Conservation (phyloP, 2,797 vertebrate genomes). For the Tapera naevia region DNA sequence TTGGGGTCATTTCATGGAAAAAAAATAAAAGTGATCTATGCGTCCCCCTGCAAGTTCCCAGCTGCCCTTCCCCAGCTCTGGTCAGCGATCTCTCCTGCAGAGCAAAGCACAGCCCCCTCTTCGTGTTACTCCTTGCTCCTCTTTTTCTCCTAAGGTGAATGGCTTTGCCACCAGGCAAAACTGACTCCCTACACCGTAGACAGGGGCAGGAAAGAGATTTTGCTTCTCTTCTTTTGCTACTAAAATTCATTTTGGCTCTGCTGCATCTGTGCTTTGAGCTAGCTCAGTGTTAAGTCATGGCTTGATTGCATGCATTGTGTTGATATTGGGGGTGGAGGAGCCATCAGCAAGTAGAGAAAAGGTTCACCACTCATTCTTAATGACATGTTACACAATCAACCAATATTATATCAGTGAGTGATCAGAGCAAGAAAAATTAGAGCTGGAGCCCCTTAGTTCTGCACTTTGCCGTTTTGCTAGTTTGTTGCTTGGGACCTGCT, state of each 20-base stretch:
- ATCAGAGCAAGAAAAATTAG: background rate
- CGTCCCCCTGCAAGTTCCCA: background rate
- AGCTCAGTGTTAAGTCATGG: background rate
- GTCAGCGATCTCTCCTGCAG: background rate
- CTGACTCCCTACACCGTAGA: background rate
- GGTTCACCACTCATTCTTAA: background rate
- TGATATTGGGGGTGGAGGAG: background rate
- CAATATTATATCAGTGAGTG: background rate
- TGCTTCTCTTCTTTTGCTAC: background rate
- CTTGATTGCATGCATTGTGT: background rate
- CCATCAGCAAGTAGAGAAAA: background rate
- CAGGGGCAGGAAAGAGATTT: background rate
- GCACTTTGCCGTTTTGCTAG: background rate
- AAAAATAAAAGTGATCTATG: background rate
- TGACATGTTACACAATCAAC: background rate
- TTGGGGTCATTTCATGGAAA: background rate
- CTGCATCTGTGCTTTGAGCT: background rate
- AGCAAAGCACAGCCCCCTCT: background rate
- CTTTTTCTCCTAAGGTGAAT: background rate
- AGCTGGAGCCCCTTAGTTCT: background rate
- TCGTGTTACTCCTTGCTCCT: background rate
- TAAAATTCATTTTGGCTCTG: background rate
- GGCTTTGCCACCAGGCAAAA: background rate
- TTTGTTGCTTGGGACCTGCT: background rate
- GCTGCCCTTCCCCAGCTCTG: background rate